These are phyloP conservation scores for Lagopus muta DNA, from an alignment of 2,113 vertebrate genomes.

Conservation along the genomic window DNA sequence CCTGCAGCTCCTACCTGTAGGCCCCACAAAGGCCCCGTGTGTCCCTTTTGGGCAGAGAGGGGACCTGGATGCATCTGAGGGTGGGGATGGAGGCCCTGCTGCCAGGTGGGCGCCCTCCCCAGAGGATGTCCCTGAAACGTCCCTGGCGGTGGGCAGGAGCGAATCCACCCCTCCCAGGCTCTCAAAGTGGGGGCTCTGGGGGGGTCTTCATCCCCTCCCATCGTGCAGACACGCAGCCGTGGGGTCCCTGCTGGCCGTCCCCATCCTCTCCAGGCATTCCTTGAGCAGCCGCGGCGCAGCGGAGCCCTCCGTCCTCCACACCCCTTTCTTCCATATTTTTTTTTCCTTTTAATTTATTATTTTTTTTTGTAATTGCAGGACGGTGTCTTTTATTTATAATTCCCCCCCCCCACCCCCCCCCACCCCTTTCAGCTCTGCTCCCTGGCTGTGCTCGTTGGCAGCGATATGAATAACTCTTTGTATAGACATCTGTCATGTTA, in stretches of 20 bases:
- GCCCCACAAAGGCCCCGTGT: background rate
- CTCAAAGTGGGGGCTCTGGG: background rate
- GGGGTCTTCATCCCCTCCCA: background rate
- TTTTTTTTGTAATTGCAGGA: background rate
- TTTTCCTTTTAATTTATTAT: background rate
- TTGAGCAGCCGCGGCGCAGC: accelerated
- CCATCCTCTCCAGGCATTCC: background rate
- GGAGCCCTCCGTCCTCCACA: background rate
- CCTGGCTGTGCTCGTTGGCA: conserved; percentile 48
- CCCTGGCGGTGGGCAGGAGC: background rate
- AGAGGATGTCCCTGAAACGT: background rate
- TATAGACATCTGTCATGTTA: conserved; percentile 70
- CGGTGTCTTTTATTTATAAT: conserved; percentile 36
- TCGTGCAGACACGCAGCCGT: too few species aligned
- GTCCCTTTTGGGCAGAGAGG: background rate
- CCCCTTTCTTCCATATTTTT: background rate
- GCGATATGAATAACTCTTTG: conserved; percentile 68
- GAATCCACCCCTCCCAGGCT: background rate
- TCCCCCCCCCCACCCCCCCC: background rate
- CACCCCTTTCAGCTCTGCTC: conserved; percentile 41
- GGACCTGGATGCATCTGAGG: background rate
- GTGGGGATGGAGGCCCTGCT: background rate
- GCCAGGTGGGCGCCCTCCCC: background rate
- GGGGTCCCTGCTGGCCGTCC: background rate
- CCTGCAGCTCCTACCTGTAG: background rate